phyloP scores from a whole-genome alignment of 1,140 invertebrate genomes.

The Drosophila tsacasi region DNA sequence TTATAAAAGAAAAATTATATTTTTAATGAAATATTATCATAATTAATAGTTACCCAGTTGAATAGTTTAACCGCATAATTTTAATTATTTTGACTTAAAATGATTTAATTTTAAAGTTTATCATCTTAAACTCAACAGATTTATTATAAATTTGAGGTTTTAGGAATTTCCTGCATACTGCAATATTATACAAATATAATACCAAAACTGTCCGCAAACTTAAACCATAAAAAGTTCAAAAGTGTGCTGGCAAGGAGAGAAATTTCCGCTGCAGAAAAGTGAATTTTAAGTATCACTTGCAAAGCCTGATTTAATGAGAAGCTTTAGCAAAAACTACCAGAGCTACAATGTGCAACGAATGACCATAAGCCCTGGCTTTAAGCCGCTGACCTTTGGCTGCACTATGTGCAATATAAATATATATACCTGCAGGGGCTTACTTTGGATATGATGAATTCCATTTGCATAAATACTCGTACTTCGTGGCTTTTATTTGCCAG shows the following conservation, averaged over 20 bases:
- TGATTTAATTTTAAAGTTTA: background rate
- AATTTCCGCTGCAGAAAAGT: conserved; percentile 9
- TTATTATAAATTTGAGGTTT: no score
- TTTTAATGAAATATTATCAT: background rate
- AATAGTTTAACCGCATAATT: background rate
- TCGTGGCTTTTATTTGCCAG: conserved; percentile 29
- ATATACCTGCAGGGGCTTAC: conserved; percentile 11
- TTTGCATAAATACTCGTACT: conserved; percentile 38
- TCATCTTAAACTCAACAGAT: background rate
- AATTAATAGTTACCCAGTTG: background rate
- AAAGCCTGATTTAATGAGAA: conserved; percentile 46
- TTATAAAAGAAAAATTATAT: background rate
- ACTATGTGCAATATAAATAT: conserved; percentile 20
- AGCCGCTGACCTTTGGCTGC: conserved; percentile 38
- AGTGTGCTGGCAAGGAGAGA: background rate
- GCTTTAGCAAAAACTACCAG: conserved; percentile 15
- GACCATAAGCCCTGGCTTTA: conserved; percentile 32
- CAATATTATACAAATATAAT: background rate
- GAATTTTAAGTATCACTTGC: conserved; percentile 38
- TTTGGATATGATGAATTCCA: conserved; percentile 42
- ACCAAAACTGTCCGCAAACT: background rate
- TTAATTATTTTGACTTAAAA: background rate
- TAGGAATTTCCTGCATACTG: background rate
- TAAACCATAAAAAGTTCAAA: conserved; percentile 5
- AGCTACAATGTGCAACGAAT: conserved; percentile 9